Percentiles rank a stretch among this genome's conserved stretches.
phyloP scores from a whole-genome alignment of 2,888 invertebrate species.

The Caenorhabditis afra region DNA sequence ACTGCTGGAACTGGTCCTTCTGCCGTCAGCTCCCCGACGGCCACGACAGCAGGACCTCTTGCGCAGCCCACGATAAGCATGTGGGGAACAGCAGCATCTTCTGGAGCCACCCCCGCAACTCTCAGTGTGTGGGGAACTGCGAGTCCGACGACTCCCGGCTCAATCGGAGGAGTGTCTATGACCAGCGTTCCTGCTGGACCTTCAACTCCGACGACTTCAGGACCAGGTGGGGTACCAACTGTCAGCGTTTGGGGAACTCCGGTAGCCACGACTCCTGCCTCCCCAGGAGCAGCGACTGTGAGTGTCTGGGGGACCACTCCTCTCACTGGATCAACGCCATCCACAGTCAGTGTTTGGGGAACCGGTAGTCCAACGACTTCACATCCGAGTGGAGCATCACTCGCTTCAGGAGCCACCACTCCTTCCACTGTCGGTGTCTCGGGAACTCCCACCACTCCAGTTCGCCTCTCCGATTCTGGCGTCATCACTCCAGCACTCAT shows the following conservation, averaged over 20 bases:
- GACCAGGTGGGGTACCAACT: not conserved
- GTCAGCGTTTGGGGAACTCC: constrained; percentile 5
- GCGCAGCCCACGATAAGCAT: too few relatives aligned
- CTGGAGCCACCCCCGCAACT: not conserved
- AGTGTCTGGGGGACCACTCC: constrained; percentile 2
- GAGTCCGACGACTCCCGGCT: not conserved
- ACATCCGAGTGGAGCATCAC: too few relatives aligned
- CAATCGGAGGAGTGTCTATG: not conserved
- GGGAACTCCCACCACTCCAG: constrained; percentile 6
- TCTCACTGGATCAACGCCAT: too few relatives aligned
- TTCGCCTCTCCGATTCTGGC: constrained; percentile 24
- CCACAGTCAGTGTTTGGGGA: constrained; percentile 3
- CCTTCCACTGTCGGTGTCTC: constrained; percentile 1
- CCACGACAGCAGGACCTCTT: too few relatives aligned
- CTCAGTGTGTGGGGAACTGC: constrained; percentile 14
- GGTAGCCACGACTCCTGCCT: not conserved
- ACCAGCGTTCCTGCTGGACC: not conserved
- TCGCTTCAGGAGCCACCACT: not conserved
- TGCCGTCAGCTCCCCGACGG: too few relatives aligned
- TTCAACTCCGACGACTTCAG: constrained; percentile 1
- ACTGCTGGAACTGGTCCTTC: not conserved
- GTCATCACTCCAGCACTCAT: constrained; percentile 7
- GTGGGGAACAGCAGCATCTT: too few relatives aligned
- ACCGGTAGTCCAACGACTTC: constrained; percentile 6
- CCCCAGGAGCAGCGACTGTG: not conserved